Evolutionary conservation across 2,888 invertebrate genomes (phyloP).

Genomic region (Orthonevra nobilis): DNA sequence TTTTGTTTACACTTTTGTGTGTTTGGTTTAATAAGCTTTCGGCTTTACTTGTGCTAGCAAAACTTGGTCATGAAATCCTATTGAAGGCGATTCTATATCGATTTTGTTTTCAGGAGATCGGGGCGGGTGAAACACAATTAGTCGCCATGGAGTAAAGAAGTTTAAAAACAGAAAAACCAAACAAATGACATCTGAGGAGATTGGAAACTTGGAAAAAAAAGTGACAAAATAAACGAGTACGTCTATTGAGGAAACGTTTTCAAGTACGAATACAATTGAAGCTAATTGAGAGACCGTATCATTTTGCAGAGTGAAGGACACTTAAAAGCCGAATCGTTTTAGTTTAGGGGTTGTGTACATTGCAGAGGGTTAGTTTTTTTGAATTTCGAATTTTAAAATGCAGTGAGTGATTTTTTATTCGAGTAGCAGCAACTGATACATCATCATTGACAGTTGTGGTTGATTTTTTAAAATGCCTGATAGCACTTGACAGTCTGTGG

Average conservation of each 20-base stretch:
- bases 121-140: slow-evolving; percentile 3
- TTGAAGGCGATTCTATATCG: slow-evolving; percentile 13
- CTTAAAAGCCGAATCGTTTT: slow-evolving; percentile 13
- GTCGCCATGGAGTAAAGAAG: neutral
- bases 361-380: slow-evolving; percentile 16
- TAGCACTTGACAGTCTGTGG: slow-evolving; percentile 57
- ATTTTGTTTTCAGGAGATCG: too few species aligned
- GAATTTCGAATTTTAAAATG: slow-evolving; percentile 45
- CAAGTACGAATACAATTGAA: slow-evolving; percentile 33
- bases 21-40: slow-evolving; percentile 28
- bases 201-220: neutral
- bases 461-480: slow-evolving; percentile 39
- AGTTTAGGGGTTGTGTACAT: slow-evolving; percentile 19
- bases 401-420: slow-evolving; percentile 30
- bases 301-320: slow-evolving; percentile 30
- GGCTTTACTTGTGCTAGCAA: neutral
- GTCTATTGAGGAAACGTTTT: slow-evolving; percentile 4
- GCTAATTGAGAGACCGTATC: slow-evolving; percentile 24
- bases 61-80: neutral
- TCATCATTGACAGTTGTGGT: slow-evolving; percentile 61
- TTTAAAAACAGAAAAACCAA: too few species aligned
- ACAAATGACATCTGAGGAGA: slow-evolving; percentile 8
- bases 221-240: slow-evolving; percentile 28
- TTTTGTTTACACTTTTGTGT: slow-evolving; percentile 57
- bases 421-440: slow-evolving; percentile 59